A percentile compares a stretch with the other conserved stretches of the same genome.
Evolutionary conservation across 2,888 invertebrate genomes (phyloP).

Genomic region (Psylliodes chrysocephalus): DNA sequence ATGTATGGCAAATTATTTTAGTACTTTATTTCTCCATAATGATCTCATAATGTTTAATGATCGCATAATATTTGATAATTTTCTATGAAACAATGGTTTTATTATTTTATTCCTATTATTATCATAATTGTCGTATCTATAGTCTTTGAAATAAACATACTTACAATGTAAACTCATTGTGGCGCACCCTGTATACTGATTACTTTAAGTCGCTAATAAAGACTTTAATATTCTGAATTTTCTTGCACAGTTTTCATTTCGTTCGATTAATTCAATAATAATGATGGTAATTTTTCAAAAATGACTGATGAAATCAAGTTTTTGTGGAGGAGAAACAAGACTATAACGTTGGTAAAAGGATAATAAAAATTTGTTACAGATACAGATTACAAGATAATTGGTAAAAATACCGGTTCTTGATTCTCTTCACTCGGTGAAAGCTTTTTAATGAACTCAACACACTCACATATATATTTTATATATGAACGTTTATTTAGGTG

Average conservation of each 20-base stretch:
- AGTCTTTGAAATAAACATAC: too few species aligned
- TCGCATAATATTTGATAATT: too few species aligned
- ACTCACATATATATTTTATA: conserved; percentile 12
- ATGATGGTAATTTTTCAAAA: conserved; percentile 26
- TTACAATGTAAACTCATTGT: too few species aligned
- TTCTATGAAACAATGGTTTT: too few species aligned
- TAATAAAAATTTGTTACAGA: conserved; percentile 34
- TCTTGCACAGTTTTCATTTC: not conserved
- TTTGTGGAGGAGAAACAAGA: conserved; percentile 18
- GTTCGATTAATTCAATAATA: not conserved
- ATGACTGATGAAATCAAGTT: conserved; percentile 17
- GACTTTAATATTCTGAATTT: too few species aligned
- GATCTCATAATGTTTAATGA: too few species aligned
- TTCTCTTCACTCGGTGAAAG: conserved; percentile 26
- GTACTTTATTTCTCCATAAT: too few species aligned
- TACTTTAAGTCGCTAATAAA: too few species aligned
- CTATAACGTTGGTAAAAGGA: conserved; percentile 19
- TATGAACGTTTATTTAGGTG: conserved; percentile 9
- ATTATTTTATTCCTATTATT: too few species aligned
- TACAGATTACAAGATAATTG: conserved; percentile 34
- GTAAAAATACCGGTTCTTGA: conserved; percentile 30
- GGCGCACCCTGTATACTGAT: too few species aligned
- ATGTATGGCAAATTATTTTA: too few species aligned
- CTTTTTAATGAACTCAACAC: conserved; percentile 23
- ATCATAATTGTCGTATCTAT: too few species aligned